Evolutionary conservation across 1,140 invertebrate species (phyloP), one percentile per base, ranked within the genome.

Genomic region (Drosophila neocordata): DNA sequence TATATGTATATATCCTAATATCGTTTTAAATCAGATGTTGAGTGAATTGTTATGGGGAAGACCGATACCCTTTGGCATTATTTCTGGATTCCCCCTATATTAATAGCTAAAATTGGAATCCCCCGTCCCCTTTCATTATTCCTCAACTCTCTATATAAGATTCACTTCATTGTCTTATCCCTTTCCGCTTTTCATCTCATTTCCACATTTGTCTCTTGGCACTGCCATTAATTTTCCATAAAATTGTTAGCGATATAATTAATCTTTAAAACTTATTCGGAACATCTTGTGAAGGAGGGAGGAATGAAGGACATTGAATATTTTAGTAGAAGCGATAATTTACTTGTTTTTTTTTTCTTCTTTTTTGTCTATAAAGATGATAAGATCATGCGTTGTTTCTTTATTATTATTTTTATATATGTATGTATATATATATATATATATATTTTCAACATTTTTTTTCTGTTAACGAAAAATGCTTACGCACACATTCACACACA

Each of bases 401-500:
- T 22, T 18, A 56, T 56, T 56, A 52, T 56, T 56, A 35, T 56
- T 56, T 15, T 15, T 15, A 48, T 24, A 24, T 24, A 24, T 24
- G 4, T 24, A 24, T 24, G 4, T 24, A 24, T 4, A 24, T 24
- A 31, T 64, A 51, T 51, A 27, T 31, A 48, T 37, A 27, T 9
- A 38, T 70, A 67, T 12, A 22, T 67, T 5, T 5, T 51, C 58
- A 41, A 31, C n/a, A 48, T 64, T 68, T 57, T 62, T 59, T 75
- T 62, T 66, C 22, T 38, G 59, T 58, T 69, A 72, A 65, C 27
- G 27, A 55, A 34, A 60, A 51, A 69, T 64, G 64, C 65, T 74
- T 79, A 59, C 61, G 61, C 72, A 44, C 27, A 27, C 51, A 15
- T 15, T 48, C 64, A 24, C 55, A 58, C 22, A 53, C 52, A 55